Evolutionary conservation across 2,797 vertebrate genomes (phyloP).

Genomic region (Heterohyrax brucei): DNA sequence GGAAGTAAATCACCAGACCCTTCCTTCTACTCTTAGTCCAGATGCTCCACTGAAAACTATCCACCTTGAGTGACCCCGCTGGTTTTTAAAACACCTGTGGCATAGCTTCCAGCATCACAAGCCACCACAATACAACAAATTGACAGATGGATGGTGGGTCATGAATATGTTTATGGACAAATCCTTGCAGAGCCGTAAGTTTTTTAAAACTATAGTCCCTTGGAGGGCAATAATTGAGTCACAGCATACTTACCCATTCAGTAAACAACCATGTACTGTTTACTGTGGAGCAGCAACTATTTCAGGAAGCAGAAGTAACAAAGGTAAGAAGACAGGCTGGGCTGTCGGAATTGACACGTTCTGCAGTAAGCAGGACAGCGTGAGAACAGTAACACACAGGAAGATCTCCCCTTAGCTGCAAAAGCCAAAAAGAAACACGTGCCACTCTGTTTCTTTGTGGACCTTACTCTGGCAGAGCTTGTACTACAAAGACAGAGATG

Average conservation of each 20-base stretch:
- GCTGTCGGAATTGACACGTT: background rate
- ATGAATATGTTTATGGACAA: background rate
- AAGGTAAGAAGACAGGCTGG: background rate
- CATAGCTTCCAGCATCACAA: background rate
- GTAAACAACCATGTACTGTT: background rate
- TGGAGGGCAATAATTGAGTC: background rate
- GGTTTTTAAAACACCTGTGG: background rate
- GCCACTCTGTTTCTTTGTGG: background rate
- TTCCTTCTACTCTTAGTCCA: background rate
- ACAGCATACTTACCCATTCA: background rate
- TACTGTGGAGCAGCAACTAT: background rate
- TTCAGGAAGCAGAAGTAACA: slow-evolving; percentile 40
- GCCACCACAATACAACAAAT: background rate
- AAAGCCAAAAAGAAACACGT: background rate
- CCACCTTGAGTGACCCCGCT: background rate
- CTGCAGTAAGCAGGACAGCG: accelerated
- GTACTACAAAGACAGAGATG: background rate
- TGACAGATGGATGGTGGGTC: background rate
- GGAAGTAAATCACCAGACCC: too few relatives aligned
- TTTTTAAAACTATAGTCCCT: background rate
- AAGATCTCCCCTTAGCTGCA: background rate
- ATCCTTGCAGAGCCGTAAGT: background rate
- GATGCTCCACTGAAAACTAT: background rate
- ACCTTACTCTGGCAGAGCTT: background rate
- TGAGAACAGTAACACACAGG: background rate